A percentile compares a stretch with the other conserved stretches of the same genome.
Evolutionary conservation across 2,113 vertebrate genomes (phyloP).

Genomic region (Platichthys flesus): DNA sequence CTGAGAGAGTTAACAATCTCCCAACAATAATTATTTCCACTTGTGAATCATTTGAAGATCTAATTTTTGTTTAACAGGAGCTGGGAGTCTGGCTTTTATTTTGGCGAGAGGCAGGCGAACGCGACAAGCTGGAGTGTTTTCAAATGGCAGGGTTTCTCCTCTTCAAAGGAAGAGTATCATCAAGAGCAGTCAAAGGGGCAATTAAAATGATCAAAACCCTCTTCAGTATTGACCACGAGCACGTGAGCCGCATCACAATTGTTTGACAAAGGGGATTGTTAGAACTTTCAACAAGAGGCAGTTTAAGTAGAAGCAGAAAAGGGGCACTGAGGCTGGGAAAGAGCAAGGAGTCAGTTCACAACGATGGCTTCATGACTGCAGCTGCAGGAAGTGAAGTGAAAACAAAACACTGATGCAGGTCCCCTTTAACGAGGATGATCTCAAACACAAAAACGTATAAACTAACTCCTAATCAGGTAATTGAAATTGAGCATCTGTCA

Average conservation of each 20-base stretch:
- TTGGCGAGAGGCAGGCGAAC: not conserved
- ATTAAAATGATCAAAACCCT: constrained; percentile 57
- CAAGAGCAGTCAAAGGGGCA: constrained; percentile 38
- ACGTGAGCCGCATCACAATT: constrained; percentile 15
- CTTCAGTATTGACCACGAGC: constrained; percentile 40
- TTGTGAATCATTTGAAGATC: constrained; percentile 1
- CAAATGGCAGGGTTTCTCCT: constrained; percentile 36
- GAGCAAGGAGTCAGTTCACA: constrained; percentile 28
- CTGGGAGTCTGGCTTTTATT: not conserved
- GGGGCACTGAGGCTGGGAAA: constrained; percentile 19
- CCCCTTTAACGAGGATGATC: not conserved
- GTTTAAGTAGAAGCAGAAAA: not conserved
- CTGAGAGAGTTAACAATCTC: constrained; percentile 1
- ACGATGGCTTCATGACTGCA: not conserved
- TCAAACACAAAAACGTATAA: not conserved
- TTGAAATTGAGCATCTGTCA: not conserved
- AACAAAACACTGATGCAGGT: not conserved
- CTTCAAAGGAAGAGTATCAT: constrained; percentile 48
- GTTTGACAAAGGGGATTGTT: constrained; percentile 35
- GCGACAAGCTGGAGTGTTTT: constrained; percentile 25
- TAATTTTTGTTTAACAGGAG: constrained; percentile 4
- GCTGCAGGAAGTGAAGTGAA: not conserved
- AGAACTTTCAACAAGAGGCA: constrained; percentile 25
- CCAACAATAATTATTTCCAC: constrained; percentile 15
- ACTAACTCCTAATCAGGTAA: not conserved